Evolutionary conservation across 2,797 vertebrate species (phyloP).

Genomic region (Coccyzus lansbergi): DNA sequence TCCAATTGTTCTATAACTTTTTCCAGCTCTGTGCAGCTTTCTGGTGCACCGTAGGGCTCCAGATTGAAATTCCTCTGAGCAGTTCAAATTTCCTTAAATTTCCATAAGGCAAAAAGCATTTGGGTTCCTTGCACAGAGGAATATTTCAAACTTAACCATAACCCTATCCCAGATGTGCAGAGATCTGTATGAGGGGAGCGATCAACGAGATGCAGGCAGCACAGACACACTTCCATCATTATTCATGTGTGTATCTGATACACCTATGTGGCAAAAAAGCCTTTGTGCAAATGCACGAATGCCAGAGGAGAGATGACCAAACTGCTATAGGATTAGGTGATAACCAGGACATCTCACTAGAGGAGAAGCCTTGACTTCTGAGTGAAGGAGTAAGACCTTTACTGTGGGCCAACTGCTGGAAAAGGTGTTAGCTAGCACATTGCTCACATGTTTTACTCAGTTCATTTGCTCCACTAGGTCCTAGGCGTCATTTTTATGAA

Average conservation of each 20-base stretch:
- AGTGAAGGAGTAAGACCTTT: not conserved
- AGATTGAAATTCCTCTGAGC: constrained; percentile 18
- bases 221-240: not conserved
- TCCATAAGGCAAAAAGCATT: constrained; percentile 11
- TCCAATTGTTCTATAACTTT: constrained; percentile 27
- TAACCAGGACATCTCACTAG: not conserved
- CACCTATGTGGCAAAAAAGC: not conserved
- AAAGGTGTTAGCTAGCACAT: not conserved
- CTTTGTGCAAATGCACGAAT: not conserved
- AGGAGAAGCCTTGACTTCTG: not conserved
- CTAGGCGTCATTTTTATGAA: not conserved
- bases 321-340: not conserved
- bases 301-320: not conserved
- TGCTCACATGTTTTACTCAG: not conserved
- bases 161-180: not conserved
- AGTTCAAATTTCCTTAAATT: constrained; percentile 32
- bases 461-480: not conserved
- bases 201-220: not conserved
- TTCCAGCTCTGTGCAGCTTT: constrained; percentile 23
- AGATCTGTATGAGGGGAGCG: not conserved
- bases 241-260: not conserved
- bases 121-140: not conserved
- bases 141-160: not conserved
- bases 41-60: constrained; percentile 20
- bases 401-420: not conserved